Conservation (phyloP, 2,888 invertebrate species). For the Plagodis pulveraria region DNA sequence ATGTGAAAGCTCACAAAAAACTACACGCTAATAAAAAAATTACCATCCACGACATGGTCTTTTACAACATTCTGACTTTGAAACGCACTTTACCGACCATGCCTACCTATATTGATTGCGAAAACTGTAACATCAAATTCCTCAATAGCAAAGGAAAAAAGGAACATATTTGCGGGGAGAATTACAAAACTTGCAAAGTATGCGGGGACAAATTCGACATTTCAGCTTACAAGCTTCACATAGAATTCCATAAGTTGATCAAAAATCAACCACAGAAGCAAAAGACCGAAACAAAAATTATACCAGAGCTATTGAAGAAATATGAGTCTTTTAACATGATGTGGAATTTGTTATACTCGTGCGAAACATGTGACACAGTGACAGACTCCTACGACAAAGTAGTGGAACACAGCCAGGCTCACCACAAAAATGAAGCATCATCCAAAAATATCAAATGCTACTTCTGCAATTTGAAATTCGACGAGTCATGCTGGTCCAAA, state of each 20-base stretch:
- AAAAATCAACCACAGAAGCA: background rate
- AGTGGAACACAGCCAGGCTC: slow-evolving; percentile 60
- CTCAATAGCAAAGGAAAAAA: slow-evolving; percentile 4
- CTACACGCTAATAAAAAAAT: slow-evolving; percentile 34
- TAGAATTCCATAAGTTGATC: slow-evolving; percentile 45
- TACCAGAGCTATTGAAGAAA: slow-evolving; percentile 53
- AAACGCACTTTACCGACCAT: slow-evolving; percentile 39
- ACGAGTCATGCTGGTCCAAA: slow-evolving; percentile 42
- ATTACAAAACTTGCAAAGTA: slow-evolving; percentile 39
- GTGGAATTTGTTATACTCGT: slow-evolving; percentile 62
- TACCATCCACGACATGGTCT: slow-evolving; percentile 42
- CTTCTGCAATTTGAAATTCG: slow-evolving; percentile 55
- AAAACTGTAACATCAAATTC: slow-evolving; percentile 47
- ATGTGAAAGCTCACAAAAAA: slow-evolving; percentile 22
- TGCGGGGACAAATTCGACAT: slow-evolving; percentile 49
- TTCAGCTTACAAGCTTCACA: slow-evolving; percentile 46
- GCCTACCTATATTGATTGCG: slow-evolving; percentile 44
- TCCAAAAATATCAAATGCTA: slow-evolving; percentile 45
- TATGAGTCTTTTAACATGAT: slow-evolving; percentile 52
- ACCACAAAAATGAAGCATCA: slow-evolving; percentile 44
- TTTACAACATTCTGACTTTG: slow-evolving; percentile 36
- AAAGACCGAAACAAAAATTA: slow-evolving; percentile 8
- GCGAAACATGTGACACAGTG: slow-evolving; percentile 49
- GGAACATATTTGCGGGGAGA: slow-evolving; percentile 40
- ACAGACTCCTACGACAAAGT: slow-evolving; percentile 57